phyloP scores from a whole-genome alignment of 1,140 invertebrate species.

The Heliothis virescens region DNA sequence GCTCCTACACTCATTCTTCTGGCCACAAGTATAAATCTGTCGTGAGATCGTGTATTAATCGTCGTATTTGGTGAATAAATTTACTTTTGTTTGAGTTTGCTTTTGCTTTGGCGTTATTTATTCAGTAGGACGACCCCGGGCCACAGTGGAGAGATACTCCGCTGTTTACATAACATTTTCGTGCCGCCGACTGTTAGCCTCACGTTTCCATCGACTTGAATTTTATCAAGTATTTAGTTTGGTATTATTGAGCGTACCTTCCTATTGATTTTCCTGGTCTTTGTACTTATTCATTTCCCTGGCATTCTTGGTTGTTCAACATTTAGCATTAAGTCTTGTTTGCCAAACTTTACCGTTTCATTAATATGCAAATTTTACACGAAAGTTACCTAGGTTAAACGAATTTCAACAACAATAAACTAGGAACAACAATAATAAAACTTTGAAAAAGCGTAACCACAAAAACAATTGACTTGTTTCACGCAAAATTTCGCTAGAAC shows the following conservation, averaged over 20 bases:
- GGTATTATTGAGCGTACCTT: constrained; percentile 28
- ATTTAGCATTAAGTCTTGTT: background rate
- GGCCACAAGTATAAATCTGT: constrained; percentile 75
- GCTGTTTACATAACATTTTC: constrained; percentile 84
- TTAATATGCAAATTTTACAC: constrained; percentile 7
- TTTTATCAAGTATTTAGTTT: constrained; percentile 73
- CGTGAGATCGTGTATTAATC: constrained; percentile 83
- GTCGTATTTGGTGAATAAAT: constrained; percentile 85
- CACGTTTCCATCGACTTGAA: constrained; percentile 72
- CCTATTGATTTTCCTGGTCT: constrained; percentile 1
- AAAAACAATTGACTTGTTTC: constrained; percentile 34
- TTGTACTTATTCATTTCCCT: constrained; percentile 4
- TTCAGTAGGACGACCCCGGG: constrained; percentile 80
- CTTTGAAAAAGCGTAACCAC: constrained; percentile 4
- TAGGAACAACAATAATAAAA: constrained; percentile 37
- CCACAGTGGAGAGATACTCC: constrained; percentile 74
- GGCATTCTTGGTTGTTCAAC: background rate
- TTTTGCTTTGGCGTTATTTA: constrained; percentile 81
- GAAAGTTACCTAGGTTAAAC: background rate
- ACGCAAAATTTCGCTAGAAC: constrained; percentile 36
- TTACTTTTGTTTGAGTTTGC: constrained; percentile 85
- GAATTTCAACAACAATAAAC: constrained; percentile 27
- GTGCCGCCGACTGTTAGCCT: constrained; percentile 59
- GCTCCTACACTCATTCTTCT: constrained; percentile 16
- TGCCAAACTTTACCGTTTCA: background rate